Conservation (phyloP, 1,140 invertebrate genomes). For the Chironomus tepperi region DNA sequence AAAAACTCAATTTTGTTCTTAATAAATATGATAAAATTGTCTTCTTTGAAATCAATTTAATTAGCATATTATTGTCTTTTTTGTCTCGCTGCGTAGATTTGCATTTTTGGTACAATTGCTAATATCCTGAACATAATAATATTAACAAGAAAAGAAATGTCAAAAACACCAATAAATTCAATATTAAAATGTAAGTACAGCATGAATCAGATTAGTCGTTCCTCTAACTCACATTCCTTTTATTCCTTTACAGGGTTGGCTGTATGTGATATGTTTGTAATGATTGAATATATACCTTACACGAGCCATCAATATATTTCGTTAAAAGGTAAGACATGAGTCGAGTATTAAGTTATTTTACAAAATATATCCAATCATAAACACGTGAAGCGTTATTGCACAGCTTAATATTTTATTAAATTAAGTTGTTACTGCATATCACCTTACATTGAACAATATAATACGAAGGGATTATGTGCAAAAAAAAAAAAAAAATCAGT, state of each 20-base stretch:
- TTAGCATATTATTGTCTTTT: not conserved
- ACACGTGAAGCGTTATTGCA: no score
- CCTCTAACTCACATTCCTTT: not conserved
- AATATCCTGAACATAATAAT: conserved; percentile 94
- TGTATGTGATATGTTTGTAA: conserved; percentile 82
- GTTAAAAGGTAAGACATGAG: conserved; percentile 40
- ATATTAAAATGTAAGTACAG: conserved; percentile 46
- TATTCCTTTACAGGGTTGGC: conserved; percentile 70
- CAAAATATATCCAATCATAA: no score
- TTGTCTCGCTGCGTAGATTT: conserved; percentile 48
- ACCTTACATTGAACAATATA: no score
- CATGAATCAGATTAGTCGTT: not conserved
- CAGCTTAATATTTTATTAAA: no score
- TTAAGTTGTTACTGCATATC: no score
- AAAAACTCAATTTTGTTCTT: no score
- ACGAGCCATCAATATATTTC: conserved; percentile 69
- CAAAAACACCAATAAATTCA: conserved; percentile 66
- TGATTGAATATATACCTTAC: conserved; percentile 90
- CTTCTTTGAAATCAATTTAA: no score
- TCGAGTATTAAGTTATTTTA: no score
- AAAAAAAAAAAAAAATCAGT: no score
- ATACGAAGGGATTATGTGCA: no score
- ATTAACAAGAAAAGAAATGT: conserved; percentile 80
- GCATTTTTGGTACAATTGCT: conserved; percentile 82
- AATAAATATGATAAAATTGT: no score